A percentile compares a stretch with the other conserved stretches of the same genome.
Evolutionary conservation across 2,113 vertebrate genomes (phyloP).

Genomic region (Ochotona princeps): DNA sequence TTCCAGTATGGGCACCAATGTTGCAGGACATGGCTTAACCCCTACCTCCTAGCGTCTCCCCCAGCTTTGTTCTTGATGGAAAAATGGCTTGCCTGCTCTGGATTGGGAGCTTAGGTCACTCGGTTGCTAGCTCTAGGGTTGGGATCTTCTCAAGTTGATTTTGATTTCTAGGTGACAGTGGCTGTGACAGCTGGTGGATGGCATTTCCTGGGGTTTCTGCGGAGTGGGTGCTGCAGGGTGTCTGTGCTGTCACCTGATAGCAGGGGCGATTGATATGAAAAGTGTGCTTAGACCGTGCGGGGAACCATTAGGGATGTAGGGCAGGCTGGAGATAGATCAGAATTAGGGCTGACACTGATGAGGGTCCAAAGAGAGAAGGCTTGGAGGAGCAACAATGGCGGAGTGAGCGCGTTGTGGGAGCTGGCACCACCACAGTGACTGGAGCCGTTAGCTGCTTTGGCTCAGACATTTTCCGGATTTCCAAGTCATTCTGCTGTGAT

Average conservation of each 20-base stretch:
- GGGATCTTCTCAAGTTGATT: background rate
- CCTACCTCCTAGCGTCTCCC: too few relatives aligned
- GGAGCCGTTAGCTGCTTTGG: background rate
- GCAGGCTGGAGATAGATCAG: background rate
- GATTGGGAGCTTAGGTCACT: background rate
- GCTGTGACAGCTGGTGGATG: background rate
- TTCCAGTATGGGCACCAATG: too few relatives aligned
- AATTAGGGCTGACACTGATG: background rate
- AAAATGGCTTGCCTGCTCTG: background rate
- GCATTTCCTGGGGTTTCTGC: background rate
- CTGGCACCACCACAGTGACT: background rate
- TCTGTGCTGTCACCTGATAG: background rate
- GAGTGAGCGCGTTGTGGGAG: too few relatives aligned
- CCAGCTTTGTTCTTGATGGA: background rate
- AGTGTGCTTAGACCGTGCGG: background rate
- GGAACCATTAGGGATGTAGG: background rate
- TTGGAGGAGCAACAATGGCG: background rate
- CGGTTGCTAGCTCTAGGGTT: background rate
- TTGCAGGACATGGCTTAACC: too few relatives aligned
- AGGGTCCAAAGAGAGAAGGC: background rate
- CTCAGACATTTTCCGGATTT: conserved; percentile 80
- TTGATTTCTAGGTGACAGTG: background rate
- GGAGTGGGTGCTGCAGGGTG: background rate
- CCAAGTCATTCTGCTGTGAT: conserved; percentile 77
- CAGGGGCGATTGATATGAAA: background rate